Conservation (phyloP, 2,113 vertebrate genomes). For the Notothenia rossii region DNA sequence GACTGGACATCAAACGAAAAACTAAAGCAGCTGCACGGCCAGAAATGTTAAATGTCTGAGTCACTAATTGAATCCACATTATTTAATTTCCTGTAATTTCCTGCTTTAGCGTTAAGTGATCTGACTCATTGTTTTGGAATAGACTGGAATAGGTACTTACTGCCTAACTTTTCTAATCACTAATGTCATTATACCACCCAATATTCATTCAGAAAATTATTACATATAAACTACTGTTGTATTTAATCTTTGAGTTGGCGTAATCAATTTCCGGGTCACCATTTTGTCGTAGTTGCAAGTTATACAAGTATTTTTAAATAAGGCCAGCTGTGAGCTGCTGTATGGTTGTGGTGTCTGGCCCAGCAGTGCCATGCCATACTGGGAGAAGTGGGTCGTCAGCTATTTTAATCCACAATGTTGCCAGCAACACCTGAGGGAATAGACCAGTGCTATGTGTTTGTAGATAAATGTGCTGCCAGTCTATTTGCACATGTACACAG, state of each 20-base stretch:
- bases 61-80: slow-evolving; percentile 36
- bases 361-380: slow-evolving; percentile 45
- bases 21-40: slow-evolving; percentile 24
- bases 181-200: background rate
- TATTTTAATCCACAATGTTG: slow-evolving; percentile 85
- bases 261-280: background rate
- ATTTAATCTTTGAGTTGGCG: background rate
- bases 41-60: slow-evolving; percentile 36
- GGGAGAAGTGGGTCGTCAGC: slow-evolving; percentile 83
- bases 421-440: slow-evolving; percentile 80
- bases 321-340: slow-evolving; percentile 34
- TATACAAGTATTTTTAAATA: slow-evolving; percentile 7
- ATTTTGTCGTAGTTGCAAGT: slow-evolving; percentile 15
- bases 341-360: slow-evolving; percentile 60
- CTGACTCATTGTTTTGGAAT: slow-evolving; percentile 5
- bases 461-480: slow-evolving; percentile 17
- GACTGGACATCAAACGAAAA: slow-evolving; percentile 9
- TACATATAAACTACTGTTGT: background rate
- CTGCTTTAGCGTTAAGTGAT: slow-evolving; percentile 7
- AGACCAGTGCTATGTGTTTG: slow-evolving; percentile 57
- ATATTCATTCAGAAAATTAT: background rate
- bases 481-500: background rate
- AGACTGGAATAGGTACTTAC: background rate
- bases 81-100: slow-evolving; percentile 23
- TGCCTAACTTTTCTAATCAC: background rate